Percentiles rank a stretch among this genome's conserved stretches.
These are phyloP conservation scores for Agapornis roseicollis DNA, from an alignment of 2,113 vertebrate species.

Conservation along the genomic window DNA sequence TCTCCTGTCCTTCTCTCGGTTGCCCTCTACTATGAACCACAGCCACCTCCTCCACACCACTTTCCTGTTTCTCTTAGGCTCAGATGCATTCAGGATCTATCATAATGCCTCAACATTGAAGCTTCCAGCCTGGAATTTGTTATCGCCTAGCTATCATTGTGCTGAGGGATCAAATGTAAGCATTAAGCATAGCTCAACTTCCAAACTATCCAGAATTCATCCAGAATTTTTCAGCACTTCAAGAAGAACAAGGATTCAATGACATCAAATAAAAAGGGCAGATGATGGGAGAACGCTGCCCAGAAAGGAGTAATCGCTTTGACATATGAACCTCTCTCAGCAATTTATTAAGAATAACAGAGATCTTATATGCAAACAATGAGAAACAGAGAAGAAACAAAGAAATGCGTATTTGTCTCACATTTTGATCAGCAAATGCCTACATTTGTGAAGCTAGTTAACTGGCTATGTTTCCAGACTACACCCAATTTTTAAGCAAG, in stretches of 20 bases:
- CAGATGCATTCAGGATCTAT: neutral
- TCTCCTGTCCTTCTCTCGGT: neutral
- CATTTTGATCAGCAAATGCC: neutral
- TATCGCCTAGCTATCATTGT: neutral
- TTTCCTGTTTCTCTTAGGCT: neutral
- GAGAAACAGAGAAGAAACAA: neutral
- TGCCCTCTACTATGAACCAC: rapidly evolving
- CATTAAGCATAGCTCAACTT: neutral
- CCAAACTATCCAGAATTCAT: neutral
- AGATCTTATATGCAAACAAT: neutral
- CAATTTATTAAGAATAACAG: neutral
- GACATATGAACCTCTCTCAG: neutral
- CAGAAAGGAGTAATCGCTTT: neutral
- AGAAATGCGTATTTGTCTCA: neutral
- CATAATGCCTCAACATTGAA: neutral
- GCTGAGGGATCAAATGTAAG: neutral
- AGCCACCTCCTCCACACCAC: neutral
- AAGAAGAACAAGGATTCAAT: rapidly evolving
- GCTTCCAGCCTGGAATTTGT: neutral
- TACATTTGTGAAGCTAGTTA: neutral
- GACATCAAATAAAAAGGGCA: neutral
- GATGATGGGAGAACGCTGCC: neutral
- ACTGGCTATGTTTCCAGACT: neutral
- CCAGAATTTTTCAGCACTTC: neutral
- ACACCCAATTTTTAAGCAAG: neutral